Evolutionary conservation across 2,888 invertebrate genomes (phyloP).

Genomic region (Synergus umbraculus): DNA sequence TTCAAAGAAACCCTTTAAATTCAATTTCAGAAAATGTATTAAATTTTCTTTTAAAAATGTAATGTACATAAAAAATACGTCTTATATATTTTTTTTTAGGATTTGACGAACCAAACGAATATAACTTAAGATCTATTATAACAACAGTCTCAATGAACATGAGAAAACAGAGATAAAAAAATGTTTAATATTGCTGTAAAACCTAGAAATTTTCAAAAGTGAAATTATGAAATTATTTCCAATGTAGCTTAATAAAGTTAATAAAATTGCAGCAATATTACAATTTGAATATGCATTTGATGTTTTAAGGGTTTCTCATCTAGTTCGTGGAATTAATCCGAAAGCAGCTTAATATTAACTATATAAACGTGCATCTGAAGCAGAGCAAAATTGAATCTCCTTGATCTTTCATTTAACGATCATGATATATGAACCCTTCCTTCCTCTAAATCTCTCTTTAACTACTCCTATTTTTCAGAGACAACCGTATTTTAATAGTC

Average conservation of each 20-base stretch:
- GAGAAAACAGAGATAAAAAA: too few species aligned
- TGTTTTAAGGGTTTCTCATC: conserved; percentile 28
- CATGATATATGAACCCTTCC: conserved; percentile 33
- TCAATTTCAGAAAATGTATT: conserved; percentile 6
- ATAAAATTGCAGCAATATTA: neutral
- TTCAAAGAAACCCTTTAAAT: conserved; percentile 34
- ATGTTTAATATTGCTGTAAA: too few species aligned
- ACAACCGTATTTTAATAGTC: neutral
- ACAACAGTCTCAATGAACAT: too few species aligned
- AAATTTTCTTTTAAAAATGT: neutral
- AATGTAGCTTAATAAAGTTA: neutral
- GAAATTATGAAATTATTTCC: too few species aligned
- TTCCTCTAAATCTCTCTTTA: conserved; percentile 21
- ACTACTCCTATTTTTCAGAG: conserved; percentile 4
- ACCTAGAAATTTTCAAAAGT: too few species aligned
- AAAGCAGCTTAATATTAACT: conserved; percentile 31
- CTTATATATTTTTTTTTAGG: neutral
- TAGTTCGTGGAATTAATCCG: conserved; percentile 25
- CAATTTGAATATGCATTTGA: neutral
- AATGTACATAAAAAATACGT: neutral
- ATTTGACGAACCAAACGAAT: neutral
- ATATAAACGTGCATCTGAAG: conserved; percentile 36
- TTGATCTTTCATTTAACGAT: conserved; percentile 11
- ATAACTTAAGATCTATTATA: too few species aligned
- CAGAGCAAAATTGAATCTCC: conserved; percentile 32